These are phyloP conservation scores for Melolontha melolontha DNA, from an alignment of 2,888 invertebrate species.

Conservation along the genomic window DNA sequence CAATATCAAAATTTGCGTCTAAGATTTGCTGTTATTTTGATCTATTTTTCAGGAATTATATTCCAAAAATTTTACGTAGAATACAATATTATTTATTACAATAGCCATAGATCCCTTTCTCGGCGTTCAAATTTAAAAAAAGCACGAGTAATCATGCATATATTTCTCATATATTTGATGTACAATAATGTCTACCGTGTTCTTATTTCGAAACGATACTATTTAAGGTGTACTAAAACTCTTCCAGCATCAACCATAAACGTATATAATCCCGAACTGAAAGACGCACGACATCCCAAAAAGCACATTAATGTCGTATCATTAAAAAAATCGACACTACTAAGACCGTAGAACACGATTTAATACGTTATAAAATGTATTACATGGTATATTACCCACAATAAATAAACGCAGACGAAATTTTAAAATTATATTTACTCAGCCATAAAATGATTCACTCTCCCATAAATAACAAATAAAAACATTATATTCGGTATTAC, in stretches of 20 bases:
- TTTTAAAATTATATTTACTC: slow-evolving; percentile 28
- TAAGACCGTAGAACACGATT: slow-evolving; percentile 17
- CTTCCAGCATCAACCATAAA: slow-evolving; percentile 3
- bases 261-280: slow-evolving; percentile 17
- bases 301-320: slow-evolving; percentile 6
- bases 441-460: slow-evolving; percentile 38
- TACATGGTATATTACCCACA: slow-evolving; percentile 38
- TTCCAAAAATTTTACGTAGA: no score
- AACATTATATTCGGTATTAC: slow-evolving; percentile 28
- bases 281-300: slow-evolving; percentile 8
- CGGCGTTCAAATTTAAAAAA: no score
- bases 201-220: no score
- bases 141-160: no score
- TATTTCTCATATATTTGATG: no score
- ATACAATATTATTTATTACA: no score
- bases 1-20: no score
- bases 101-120: no score
- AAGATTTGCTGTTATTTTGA: no score
- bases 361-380: slow-evolving; percentile 39
- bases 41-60: no score
- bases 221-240: no score
- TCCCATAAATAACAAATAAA: slow-evolving; percentile 37
- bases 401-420: slow-evolving; percentile 32
- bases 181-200: no score
- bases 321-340: slow-evolving; percentile 8